A percentile compares a stretch with the other conserved stretches of the same genome.
Conservation (phyloP, 2,113 vertebrate genomes). For the Carollia perspicillata region DNA sequence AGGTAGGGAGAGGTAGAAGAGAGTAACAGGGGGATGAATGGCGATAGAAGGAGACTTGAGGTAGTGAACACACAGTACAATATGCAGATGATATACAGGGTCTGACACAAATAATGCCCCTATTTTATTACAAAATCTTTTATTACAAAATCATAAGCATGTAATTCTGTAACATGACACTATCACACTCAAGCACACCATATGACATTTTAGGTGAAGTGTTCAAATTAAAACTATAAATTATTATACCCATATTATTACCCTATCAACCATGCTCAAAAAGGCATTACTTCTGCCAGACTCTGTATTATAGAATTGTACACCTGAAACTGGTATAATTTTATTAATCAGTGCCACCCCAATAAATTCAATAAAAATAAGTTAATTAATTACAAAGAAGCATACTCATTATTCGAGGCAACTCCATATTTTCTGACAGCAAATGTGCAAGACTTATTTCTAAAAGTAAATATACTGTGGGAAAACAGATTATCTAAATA, state of each 20-base stretch:
- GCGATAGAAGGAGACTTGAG: not conserved
- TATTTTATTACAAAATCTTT: too few species aligned
- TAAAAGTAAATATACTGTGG: not conserved
- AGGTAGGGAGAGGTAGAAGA: not conserved
- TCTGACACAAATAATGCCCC: too few species aligned
- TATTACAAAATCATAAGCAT: too few species aligned
- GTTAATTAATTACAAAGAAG: not conserved
- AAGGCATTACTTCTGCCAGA: too few species aligned
- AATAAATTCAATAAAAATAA: not conserved
- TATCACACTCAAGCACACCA: too few species aligned
- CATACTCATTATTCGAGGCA: not conserved
- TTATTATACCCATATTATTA: too few species aligned
- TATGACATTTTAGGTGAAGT: too few species aligned
- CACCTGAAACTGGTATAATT: not conserved
- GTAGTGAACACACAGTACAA: not conserved
- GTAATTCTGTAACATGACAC: too few species aligned
- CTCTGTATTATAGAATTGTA: not conserved
- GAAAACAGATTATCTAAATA: not conserved
- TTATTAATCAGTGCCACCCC: not conserved
- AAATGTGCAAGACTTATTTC: conserved; percentile 4
- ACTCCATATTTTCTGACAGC: not conserved
- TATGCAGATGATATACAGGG: not conserved
- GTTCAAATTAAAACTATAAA: too few species aligned
- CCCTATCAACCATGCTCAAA: too few species aligned
- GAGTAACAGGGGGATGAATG: not conserved